Evolutionary conservation across 2,113 vertebrate genomes (phyloP).

Genomic region (Tragelaphus buxtoni): DNA sequence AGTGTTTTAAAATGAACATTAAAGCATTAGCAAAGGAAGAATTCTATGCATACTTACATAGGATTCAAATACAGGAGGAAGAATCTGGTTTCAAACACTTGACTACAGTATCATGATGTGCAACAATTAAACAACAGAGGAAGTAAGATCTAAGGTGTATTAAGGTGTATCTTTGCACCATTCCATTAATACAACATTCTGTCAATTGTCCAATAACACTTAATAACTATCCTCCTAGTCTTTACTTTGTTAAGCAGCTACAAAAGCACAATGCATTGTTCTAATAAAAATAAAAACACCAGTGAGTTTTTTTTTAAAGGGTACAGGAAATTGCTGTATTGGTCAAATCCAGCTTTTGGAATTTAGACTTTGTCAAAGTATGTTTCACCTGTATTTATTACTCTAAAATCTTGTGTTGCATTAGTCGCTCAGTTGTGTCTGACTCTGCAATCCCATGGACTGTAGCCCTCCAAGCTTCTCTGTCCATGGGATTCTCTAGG

Average conservation of each 20-base stretch:
- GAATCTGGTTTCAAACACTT: background rate
- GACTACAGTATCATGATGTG: background rate
- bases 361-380: conserved; percentile 1
- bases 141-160: background rate
- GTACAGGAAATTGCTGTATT: background rate
- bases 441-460: background rate
- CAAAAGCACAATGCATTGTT: background rate
- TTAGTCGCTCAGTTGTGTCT: background rate
- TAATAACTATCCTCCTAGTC: background rate
- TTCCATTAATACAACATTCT: background rate
- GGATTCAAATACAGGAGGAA: background rate
- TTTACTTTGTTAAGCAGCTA: background rate
- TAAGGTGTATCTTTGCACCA: background rate
- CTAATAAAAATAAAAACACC: conserved; percentile 19
- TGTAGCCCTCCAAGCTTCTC: background rate
- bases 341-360: conserved; percentile 24
- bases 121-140: background rate
- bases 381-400: background rate
- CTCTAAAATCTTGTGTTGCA: background rate
- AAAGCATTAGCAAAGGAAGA: background rate
- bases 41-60: background rate
- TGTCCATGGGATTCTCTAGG: background rate
- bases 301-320: background rate
- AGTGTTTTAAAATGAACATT: background rate
- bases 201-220: background rate